phyloP scores from a whole-genome alignment of 2,113 vertebrate genomes.

The Corythornis madagascariensis region DNA sequence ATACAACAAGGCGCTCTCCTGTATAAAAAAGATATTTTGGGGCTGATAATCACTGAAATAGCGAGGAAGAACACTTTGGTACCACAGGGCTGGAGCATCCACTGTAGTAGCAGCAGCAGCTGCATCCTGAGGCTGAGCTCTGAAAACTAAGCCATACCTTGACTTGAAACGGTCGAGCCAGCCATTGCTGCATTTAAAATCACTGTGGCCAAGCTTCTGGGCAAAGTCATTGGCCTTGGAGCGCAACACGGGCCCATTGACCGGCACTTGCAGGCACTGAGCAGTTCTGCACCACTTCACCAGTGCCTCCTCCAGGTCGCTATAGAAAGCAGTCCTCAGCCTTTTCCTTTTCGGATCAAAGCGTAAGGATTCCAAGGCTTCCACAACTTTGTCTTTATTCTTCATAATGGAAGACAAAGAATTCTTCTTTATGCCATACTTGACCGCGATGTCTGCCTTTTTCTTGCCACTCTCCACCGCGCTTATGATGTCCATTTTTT shows the following conservation, averaged over 20 bases:
- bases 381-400: slow-evolving; percentile 77
- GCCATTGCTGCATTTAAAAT: slow-evolving; percentile 79
- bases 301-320: slow-evolving; percentile 75
- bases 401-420: slow-evolving; percentile 78
- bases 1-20: slow-evolving; percentile 74
- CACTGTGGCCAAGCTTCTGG: slow-evolving; percentile 75
- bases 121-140: slow-evolving; percentile 61
- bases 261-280: slow-evolving; percentile 68
- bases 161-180: slow-evolving; percentile 81
- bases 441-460: slow-evolving; percentile 74
- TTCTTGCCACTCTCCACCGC: slow-evolving; percentile 77
- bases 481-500: slow-evolving; percentile 76
- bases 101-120: neutral
- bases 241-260: slow-evolving; percentile 74
- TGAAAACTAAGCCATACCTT: slow-evolving; percentile 75
- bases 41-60: slow-evolving; percentile 69
- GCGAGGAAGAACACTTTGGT: slow-evolving; percentile 59
- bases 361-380: slow-evolving; percentile 73
- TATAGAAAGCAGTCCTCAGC: slow-evolving; percentile 72
- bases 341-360: slow-evolving; percentile 79
- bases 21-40: slow-evolving; percentile 69
- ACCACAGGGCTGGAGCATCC: slow-evolving; percentile 49
- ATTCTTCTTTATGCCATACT: slow-evolving; percentile 81
- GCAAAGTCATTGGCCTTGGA: slow-evolving; percentile 78
- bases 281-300: slow-evolving; percentile 75